These are phyloP conservation scores for Cochlearius cochlearius DNA, from an alignment of 2,113 vertebrate genomes.

Conservation along the genomic window DNA sequence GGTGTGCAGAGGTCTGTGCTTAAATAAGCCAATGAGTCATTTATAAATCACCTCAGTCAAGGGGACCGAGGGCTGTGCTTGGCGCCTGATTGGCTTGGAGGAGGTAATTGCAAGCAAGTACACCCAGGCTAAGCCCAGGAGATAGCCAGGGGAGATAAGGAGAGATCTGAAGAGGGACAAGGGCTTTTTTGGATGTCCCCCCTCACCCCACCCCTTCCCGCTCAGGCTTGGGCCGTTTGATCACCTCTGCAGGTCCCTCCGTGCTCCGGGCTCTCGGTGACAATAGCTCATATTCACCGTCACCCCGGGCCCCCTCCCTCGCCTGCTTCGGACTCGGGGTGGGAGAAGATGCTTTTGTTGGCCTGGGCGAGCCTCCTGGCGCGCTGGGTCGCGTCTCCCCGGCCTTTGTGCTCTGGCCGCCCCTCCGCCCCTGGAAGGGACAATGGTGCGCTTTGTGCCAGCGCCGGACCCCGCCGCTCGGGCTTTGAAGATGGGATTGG, in stretches of 20 bases:
- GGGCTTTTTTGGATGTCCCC: constrained; percentile 71
- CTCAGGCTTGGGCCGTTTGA: constrained; percentile 70
- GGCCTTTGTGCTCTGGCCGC: constrained; percentile 4
- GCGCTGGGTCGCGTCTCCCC: background rate
- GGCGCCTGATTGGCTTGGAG: constrained; percentile 76
- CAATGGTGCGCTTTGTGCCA: constrained; percentile 74
- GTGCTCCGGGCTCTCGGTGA: constrained; percentile 41
- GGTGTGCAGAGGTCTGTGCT: constrained; percentile 70
- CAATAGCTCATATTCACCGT: constrained; percentile 77
- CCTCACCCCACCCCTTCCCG: background rate
- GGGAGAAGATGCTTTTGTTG: constrained; percentile 51
- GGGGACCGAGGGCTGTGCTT: constrained; percentile 73
- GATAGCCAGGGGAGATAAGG: constrained; percentile 81
- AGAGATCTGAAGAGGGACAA: constrained; percentile 73
- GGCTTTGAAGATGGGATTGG: constrained; percentile 50
- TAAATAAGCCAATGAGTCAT: constrained; percentile 74
- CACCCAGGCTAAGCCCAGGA: constrained; percentile 72
- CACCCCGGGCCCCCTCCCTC: constrained; percentile 14
- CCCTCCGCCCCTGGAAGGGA: constrained; percentile 26
- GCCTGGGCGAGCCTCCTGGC: background rate
- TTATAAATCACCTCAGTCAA: constrained; percentile 81
- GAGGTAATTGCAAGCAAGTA: constrained; percentile 78
- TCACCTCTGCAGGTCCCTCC: constrained; percentile 71
- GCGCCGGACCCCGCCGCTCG: background rate
- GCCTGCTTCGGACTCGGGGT: background rate